Percentiles rank a stretch among this genome's conserved stretches.
phyloP scores from a whole-genome alignment of 2,888 invertebrate species.

The Oxytorus armatus region DNA sequence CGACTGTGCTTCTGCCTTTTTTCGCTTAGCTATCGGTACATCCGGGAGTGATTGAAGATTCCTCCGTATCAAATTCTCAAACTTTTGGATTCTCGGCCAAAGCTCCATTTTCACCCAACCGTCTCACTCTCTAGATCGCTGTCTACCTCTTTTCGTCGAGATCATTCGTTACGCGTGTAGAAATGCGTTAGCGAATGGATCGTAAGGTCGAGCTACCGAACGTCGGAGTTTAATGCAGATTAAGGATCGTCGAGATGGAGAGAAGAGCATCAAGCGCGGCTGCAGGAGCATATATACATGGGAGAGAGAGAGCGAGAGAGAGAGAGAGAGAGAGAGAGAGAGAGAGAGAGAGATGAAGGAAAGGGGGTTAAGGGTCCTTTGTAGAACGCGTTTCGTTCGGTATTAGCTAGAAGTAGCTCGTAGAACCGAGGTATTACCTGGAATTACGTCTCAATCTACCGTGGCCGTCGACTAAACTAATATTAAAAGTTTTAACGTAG shows the following conservation, averaged over 20 bases:
- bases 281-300: slow-evolving; percentile 48
- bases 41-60: slow-evolving; percentile 12
- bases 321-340: slow-evolving; percentile 62
- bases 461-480: slow-evolving; percentile 84
- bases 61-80: background rate
- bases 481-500: slow-evolving; percentile 85
- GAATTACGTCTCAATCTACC: slow-evolving; percentile 85
- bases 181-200: slow-evolving; percentile 68
- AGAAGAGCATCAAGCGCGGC: slow-evolving; percentile 53
- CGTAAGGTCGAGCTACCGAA: slow-evolving; percentile 76
- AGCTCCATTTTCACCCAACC: too few species aligned
- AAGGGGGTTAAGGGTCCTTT: slow-evolving; percentile 81
- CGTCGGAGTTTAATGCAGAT: slow-evolving; percentile 83
- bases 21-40: slow-evolving; percentile 36
- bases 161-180: slow-evolving; percentile 22
- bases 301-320: slow-evolving; percentile 38
- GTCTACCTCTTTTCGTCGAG: slow-evolving; percentile 1
- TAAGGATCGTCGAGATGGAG: slow-evolving; percentile 76
- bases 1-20: slow-evolving; percentile 36
- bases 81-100: slow-evolving; percentile 25
- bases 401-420: slow-evolving; percentile 83
- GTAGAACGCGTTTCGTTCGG: slow-evolving; percentile 82
- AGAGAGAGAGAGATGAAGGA: slow-evolving; percentile 41
- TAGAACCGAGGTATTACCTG: slow-evolving; percentile 84
- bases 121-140: background rate